Evolutionary conservation across 2,888 invertebrate species (phyloP).

Genomic region (Ceraclea dissimilis): DNA sequence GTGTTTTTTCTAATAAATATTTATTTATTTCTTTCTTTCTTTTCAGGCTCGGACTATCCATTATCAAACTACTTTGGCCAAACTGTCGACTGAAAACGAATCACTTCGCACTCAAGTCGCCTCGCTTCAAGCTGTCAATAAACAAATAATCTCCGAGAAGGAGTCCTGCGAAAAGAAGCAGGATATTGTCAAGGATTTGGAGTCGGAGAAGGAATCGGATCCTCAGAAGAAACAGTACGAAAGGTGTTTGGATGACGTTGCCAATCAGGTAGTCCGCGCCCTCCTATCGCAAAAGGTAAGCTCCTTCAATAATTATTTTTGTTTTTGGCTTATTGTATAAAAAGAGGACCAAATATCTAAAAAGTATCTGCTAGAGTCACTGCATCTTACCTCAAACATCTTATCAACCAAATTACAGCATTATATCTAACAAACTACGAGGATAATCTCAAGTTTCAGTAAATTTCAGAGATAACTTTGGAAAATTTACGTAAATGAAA

Average conservation of each 20-base stretch:
- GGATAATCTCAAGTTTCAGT: too few species aligned
- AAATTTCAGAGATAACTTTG: too few species aligned
- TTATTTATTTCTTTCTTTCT: conserved; percentile 6
- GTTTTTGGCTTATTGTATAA: too few species aligned
- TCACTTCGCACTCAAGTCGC: conserved; percentile 55
- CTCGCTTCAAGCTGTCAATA: conserved; percentile 30
- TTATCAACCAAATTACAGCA: too few species aligned
- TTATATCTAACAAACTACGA: too few species aligned
- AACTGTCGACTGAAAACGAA: conserved; percentile 61
- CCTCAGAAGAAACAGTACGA: conserved; percentile 60
- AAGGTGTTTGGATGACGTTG: conserved; percentile 73
- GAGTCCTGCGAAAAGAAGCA: neutral
- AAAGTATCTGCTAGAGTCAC: too few species aligned
- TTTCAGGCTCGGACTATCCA: conserved; percentile 64
- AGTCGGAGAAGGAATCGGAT: conserved; percentile 3
- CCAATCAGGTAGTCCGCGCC: conserved; percentile 75
- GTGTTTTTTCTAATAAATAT: too few species aligned
- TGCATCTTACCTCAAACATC: too few species aligned
- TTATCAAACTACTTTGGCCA: conserved; percentile 59
- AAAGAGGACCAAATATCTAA: too few species aligned
- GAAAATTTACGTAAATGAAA: too few species aligned
- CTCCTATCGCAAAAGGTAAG: conserved; percentile 77
- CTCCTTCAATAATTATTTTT: too few species aligned
- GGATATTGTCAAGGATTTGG: neutral
- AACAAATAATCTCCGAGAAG: neutral